These are phyloP conservation scores for Stenurella melanura DNA, from an alignment of 2,888 invertebrate species.

Conservation along the genomic window DNA sequence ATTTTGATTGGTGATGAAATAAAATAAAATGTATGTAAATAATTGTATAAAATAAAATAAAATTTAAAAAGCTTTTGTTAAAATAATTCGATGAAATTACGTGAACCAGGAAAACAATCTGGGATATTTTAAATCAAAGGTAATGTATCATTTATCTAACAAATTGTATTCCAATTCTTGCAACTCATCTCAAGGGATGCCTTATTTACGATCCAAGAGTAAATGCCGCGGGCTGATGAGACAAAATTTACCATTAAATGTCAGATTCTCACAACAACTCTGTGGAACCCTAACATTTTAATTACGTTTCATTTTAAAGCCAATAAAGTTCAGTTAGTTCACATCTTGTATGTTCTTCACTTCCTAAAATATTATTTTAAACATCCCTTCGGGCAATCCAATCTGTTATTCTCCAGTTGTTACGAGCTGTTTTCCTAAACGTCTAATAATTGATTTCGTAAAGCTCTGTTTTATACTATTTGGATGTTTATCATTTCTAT, in stretches of 20 bases:
- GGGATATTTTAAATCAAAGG: too few species aligned
- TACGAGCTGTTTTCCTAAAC: neutral
- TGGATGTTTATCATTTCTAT: neutral
- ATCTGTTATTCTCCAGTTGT: constrained; percentile 18
- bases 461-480: neutral
- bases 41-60: too few species aligned
- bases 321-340: constrained; percentile 40
- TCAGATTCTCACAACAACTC: constrained; percentile 39
- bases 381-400: constrained; percentile 33
- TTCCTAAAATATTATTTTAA: constrained; percentile 41
- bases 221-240: constrained; percentile 20
- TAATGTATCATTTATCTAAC: neutral
- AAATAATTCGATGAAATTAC: too few species aligned
- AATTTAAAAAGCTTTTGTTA: too few species aligned
- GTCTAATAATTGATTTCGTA: constrained; percentile 3
- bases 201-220: constrained; percentile 10
- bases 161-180: constrained; percentile 38
- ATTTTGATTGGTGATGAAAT: too few species aligned
- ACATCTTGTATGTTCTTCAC: constrained; percentile 38
- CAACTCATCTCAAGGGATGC: constrained; percentile 17
- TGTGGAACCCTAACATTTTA: constrained; percentile 39
- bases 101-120: too few species aligned
- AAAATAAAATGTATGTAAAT: too few species aligned
- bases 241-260: constrained; percentile 35
- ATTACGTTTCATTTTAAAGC: constrained; percentile 40